Base-by-base conservation (phyloP, 2,888 invertebrate genomes). In the Dilophus febrilis region DNA sequence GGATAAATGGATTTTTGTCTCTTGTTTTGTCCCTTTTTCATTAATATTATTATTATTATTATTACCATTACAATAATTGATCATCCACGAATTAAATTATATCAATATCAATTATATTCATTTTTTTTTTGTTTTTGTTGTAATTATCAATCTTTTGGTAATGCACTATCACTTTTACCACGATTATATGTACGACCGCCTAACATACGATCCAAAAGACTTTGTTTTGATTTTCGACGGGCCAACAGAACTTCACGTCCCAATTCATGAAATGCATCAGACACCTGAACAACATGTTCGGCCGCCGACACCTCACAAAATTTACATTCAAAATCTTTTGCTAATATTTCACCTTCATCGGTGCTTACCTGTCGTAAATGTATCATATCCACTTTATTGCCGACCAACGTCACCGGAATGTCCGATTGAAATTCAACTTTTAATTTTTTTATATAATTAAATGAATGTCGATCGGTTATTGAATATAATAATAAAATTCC, bases 341-440 rank as follows among this genome's bases (percentile, higher is more conserved):
- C 87, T 38, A 90, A 64, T 49, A 82, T 84, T 57, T 86, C 85
- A 27, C 87, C 90, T 64, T 90, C 88, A 52, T 88, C 88, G 4
- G 73, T 71, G 54, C 80, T 84, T 40, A 90, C 85, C 70, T 87
- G 85, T 50, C 88, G 68, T 48, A 90, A 64, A 60, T 90, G 88
- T 45, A 87, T 80, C 84, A 90, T 83, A 54, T 90, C 90, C 17
- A 79, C 81, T 63, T 90, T 90, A 55, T 90, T 90, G 31, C 80
- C 88, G 26, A 87, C 81, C n/a, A 90, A 67, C n/a, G 82, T 76
- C 28, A 85, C 68, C 1, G 87, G 86, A 44, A 78, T 74, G 46
- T 83, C 79, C 0, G 74, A 70, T 56, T 72, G 79, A 44, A 74
- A 66, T 51, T 68, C 71, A 54, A 67, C 74, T 55, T 80, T 81